Percentiles rank a stretch among this genome's conserved stretches.
These are phyloP conservation scores for Drosophila kikkawai DNA, from an alignment of 1,140 invertebrate species.

Conservation along the genomic window DNA sequence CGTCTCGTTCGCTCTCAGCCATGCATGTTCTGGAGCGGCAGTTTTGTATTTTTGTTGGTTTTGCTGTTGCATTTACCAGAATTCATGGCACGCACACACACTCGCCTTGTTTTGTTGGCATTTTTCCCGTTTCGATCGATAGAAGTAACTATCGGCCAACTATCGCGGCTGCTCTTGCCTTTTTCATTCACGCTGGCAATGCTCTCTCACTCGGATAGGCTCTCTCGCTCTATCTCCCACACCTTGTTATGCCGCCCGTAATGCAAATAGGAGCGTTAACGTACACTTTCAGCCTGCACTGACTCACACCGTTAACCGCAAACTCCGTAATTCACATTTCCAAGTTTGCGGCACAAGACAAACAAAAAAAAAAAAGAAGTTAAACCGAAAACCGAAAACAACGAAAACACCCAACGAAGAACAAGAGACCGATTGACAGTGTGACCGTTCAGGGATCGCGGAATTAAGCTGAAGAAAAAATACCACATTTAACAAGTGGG, in stretches of 20 bases:
- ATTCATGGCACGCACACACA: constrained; percentile 16
- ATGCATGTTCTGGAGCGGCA: constrained; percentile 13
- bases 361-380: constrained; percentile 25
- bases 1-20: constrained; percentile 7
- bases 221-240: constrained; percentile 15
- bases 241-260: constrained; percentile 17
- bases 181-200: constrained; percentile 27
- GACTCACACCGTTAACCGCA: constrained; percentile 23
- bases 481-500: background rate
- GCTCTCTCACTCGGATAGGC: constrained; percentile 4
- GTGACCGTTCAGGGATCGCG: background rate
- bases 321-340: constrained; percentile 32
- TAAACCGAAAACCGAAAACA: constrained; percentile 7
- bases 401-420: constrained; percentile 42
- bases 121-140: constrained; percentile 30
- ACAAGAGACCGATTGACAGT: constrained; percentile 1
- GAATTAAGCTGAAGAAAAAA: background rate
- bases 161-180: constrained; percentile 1
- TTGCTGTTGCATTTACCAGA: constrained; percentile 15
- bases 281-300: background rate
- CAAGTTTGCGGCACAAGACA: constrained; percentile 5
- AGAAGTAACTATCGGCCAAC: constrained; percentile 10
- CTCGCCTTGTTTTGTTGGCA: constrained; percentile 33
- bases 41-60: constrained; percentile 1
- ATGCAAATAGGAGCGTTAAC: background rate